phyloP scores from a whole-genome alignment of 2,113 vertebrate genomes.

The Antidorcas marsupialis region DNA sequence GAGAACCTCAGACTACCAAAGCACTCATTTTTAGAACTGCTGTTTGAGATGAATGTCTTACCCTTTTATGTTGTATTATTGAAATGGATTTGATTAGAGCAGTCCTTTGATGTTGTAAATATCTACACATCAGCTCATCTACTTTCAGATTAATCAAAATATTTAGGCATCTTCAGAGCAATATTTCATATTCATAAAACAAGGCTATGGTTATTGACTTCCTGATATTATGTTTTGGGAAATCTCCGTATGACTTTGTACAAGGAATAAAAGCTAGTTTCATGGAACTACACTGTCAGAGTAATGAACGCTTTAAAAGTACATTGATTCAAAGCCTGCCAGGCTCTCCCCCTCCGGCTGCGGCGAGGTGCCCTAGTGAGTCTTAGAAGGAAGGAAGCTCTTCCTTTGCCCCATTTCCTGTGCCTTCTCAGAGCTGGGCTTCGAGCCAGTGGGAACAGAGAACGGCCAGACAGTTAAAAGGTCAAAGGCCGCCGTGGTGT shows the following conservation, averaged over 20 bases:
- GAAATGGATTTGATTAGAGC: conserved; percentile 19
- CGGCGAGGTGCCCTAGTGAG: neutral
- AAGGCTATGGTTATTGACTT: conserved; percentile 58
- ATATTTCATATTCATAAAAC: conserved; percentile 56
- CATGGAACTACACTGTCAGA: conserved; percentile 1
- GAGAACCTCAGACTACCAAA: neutral
- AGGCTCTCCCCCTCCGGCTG: neutral
- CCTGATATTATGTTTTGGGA: neutral
- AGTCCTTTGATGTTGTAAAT: conserved; percentile 46
- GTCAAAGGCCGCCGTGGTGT: neutral
- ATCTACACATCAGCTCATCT: conserved; percentile 16
- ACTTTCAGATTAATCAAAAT: conserved; percentile 63
- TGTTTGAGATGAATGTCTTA: neutral
- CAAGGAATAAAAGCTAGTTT: conserved; percentile 46
- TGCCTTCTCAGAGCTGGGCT: neutral
- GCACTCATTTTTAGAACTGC: neutral
- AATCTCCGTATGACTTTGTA: conserved; percentile 22
- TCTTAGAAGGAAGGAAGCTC: neutral
- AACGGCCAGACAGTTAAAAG: neutral
- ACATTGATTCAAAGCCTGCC: neutral
- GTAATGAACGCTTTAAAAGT: conserved; percentile 46
- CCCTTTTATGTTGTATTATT: neutral
- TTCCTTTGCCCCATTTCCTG: neutral
- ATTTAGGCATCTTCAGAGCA: conserved; percentile 64
- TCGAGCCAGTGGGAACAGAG: neutral